Percentiles rank a stretch among this genome's conserved stretches.
These are phyloP conservation scores for Myotis pilosus DNA, from an alignment of 2,797 vertebrate genomes.

Conservation along the genomic window DNA sequence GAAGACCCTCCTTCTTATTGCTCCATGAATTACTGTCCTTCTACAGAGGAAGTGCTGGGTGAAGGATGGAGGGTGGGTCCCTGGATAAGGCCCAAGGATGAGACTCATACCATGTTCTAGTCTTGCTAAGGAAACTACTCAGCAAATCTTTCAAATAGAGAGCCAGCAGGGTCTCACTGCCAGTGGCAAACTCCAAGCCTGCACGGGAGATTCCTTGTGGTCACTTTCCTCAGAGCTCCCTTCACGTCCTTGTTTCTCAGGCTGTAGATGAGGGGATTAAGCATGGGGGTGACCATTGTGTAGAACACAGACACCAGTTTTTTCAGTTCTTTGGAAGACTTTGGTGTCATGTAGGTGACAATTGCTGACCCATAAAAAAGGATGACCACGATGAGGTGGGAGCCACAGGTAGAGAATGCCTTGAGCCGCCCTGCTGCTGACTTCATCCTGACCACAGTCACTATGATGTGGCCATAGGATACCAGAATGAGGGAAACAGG, in stretches of 20 bases:
- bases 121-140: background rate
- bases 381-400: slow-evolving; percentile 61
- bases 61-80: background rate
- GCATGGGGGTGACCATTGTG: slow-evolving; percentile 62
- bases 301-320: slow-evolving; percentile 70
- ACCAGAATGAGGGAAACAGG: slow-evolving; percentile 64
- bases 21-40: background rate
- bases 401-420: slow-evolving; percentile 71
- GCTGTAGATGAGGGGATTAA: slow-evolving; percentile 71
- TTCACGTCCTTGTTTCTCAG: slow-evolving; percentile 73
- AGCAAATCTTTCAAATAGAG: background rate
- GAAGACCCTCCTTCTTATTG: background rate
- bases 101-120: background rate
- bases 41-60: background rate
- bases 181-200: background rate
- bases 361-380: slow-evolving; percentile 69
- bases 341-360: slow-evolving; percentile 67
- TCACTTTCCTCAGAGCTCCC: slow-evolving; percentile 54
- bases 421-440: slow-evolving; percentile 55
- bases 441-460: slow-evolving; percentile 64
- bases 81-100: background rate
- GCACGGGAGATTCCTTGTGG: background rate
- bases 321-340: slow-evolving; percentile 67
- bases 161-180: background rate
- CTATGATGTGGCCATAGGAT: slow-evolving; percentile 59